Conservation (phyloP, 2,888 invertebrate genomes). For the Pyrgus malvae region DNA sequence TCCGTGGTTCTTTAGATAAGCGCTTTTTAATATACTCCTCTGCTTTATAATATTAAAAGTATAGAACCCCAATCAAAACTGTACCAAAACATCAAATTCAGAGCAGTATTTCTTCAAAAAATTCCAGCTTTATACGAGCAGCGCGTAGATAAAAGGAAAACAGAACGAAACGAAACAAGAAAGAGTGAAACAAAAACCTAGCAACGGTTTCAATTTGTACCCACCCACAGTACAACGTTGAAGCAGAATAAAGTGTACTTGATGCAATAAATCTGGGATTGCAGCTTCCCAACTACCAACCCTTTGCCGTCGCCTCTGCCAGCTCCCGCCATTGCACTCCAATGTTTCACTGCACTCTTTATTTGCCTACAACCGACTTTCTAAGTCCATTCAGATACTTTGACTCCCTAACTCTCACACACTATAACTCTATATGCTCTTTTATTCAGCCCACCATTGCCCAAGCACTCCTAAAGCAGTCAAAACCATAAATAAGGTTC, state of each 20-base stretch:
- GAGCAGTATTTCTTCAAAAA: not conserved
- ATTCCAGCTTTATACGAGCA: not conserved
- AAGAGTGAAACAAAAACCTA: not conserved
- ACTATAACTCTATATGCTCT: no score
- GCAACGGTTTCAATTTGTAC: constrained; percentile 50
- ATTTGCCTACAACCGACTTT: no score
- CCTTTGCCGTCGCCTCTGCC: constrained; percentile 78
- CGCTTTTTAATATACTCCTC: no score
- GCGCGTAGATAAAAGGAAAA: constrained; percentile 3
- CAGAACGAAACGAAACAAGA: constrained; percentile 1
- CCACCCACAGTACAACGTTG: constrained; percentile 90
- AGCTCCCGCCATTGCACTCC: constrained; percentile 79
- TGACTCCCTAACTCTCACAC: no score
- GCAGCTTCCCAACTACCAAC: constrained; percentile 82
- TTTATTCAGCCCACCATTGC: no score
- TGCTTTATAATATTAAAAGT: no score
- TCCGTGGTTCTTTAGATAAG: no score
- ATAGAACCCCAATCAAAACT: no score
- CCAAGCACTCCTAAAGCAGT: no score
- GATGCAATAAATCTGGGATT: constrained; percentile 89
- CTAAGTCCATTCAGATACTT: constrained; percentile 21
- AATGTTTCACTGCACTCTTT: constrained; percentile 42
- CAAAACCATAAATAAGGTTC: no score
- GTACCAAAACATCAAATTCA: not conserved
- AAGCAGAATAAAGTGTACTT: constrained; percentile 92